Percentiles rank a stretch among this genome's conserved stretches.
Evolutionary conservation across 2,888 invertebrate genomes (phyloP).

Genomic region (Meta bourneti): DNA sequence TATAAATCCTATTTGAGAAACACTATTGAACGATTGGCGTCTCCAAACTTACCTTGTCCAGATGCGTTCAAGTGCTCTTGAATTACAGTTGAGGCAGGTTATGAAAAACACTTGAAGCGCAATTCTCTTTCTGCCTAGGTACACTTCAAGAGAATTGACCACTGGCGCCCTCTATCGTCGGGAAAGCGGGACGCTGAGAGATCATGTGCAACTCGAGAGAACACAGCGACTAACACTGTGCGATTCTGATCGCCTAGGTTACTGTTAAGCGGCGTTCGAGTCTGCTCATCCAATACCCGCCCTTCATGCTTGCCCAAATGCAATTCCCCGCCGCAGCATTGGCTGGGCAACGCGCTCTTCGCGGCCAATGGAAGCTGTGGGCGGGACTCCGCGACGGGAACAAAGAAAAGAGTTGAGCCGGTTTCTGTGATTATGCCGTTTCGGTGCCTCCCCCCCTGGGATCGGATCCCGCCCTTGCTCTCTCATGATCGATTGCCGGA

Average conservation of each 20-base stretch:
- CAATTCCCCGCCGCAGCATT: conserved; percentile 60
- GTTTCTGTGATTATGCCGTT: conserved; percentile 67
- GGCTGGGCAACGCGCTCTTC: conserved; percentile 35
- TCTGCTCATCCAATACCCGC: conserved; percentile 75
- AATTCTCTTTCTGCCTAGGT: conserved; percentile 18
- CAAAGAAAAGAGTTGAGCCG: conserved; percentile 71
- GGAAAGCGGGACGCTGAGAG: conserved; percentile 30
- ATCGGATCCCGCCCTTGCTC: conserved; percentile 33
- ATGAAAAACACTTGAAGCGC: background rate
- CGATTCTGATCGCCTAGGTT: conserved; percentile 59
- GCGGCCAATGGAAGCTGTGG: conserved; percentile 51
- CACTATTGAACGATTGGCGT: no score
- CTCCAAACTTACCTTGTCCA: no score
- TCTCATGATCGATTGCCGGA: conserved; percentile 32
- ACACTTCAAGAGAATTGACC: conserved; percentile 18
- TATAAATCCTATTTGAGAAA: no score
- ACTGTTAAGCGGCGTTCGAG: conserved; percentile 66
- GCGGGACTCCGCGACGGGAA: conserved; percentile 38
- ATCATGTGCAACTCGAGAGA: conserved; percentile 65
- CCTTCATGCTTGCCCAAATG: conserved; percentile 72
- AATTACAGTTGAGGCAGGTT: no score
- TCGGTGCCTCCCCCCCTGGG: conserved; percentile 19
- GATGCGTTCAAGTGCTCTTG: no score
- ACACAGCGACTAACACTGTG: conserved; percentile 70
- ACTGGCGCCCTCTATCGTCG: conserved; percentile 72